Percentiles rank a stretch among this genome's conserved stretches.
phyloP scores from a whole-genome alignment of 2,113 vertebrate genomes.

The Megalops atlanticus region DNA sequence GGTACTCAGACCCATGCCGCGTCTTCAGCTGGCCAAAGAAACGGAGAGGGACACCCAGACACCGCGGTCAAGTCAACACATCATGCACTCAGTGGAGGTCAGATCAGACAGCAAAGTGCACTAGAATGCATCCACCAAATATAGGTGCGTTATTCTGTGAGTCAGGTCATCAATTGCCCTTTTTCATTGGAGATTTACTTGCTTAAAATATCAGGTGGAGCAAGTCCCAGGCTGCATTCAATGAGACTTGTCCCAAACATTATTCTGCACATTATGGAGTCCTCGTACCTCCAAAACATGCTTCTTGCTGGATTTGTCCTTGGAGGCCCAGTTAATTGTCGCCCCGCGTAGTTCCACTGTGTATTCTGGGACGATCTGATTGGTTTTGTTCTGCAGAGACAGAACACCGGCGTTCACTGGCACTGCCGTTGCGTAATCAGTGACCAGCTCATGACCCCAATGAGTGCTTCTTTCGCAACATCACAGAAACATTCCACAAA shows the following conservation, averaged over 20 bases:
- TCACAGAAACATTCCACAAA: not conserved
- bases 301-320: slow-evolving; percentile 94
- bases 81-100: too few species aligned
- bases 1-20: slow-evolving; percentile 82
- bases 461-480: not conserved
- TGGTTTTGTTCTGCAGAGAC: slow-evolving; percentile 73
- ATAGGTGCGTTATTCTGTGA: too few species aligned
- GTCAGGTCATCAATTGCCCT: too few species aligned
- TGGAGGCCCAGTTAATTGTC: slow-evolving; percentile 75
- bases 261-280: not conserved
- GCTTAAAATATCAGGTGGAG: too few species aligned
- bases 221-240: not conserved
- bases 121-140: too few species aligned
- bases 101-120: too few species aligned
- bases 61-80: not conserved
- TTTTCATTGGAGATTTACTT: too few species aligned
- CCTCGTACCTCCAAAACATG: slow-evolving; percentile 84
- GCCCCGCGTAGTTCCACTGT: slow-evolving; percentile 83
- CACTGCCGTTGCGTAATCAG: too few species aligned
- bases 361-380: slow-evolving; percentile 82
- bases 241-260: not conserved
- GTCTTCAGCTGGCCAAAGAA: slow-evolving; percentile 79
- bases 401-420: not conserved
- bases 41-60: not conserved
- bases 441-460: not conserved